These are phyloP conservation scores for Fukomys damarensis DNA, from an alignment of 2,113 vertebrate species.

Conservation along the genomic window DNA sequence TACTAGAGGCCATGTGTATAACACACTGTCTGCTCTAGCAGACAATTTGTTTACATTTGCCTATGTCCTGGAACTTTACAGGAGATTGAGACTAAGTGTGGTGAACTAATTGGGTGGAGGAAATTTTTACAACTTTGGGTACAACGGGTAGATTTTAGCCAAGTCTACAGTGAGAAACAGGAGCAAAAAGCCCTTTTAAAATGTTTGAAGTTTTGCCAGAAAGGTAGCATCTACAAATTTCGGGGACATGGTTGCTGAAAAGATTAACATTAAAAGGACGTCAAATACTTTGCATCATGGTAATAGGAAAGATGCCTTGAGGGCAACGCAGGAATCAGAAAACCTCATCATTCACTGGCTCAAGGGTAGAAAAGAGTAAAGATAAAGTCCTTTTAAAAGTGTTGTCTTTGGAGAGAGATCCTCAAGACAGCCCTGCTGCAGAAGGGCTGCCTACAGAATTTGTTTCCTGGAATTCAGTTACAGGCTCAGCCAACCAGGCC, in stretches of 20 bases:
- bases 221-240: no score
- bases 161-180: background rate
- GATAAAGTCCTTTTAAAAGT: background rate
- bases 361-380: no score
- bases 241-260: no score
- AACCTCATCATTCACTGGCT: background rate
- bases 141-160: background rate
- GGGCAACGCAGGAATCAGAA: background rate
- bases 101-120: background rate
- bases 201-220: background rate
- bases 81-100: background rate
- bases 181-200: background rate
- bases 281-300: background rate
- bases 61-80: no score
- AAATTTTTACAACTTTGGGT: background rate
- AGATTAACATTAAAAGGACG: background rate
- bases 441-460: background rate
- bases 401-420: background rate
- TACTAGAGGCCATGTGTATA: background rate
- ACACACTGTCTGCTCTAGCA: background rate
- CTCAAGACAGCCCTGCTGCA: background rate
- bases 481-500: background rate
- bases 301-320: background rate
- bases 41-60: background rate
- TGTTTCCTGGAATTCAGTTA: background rate